Conservation (phyloP, 2,888 invertebrate species). For the Callyntrura sp. region DNA sequence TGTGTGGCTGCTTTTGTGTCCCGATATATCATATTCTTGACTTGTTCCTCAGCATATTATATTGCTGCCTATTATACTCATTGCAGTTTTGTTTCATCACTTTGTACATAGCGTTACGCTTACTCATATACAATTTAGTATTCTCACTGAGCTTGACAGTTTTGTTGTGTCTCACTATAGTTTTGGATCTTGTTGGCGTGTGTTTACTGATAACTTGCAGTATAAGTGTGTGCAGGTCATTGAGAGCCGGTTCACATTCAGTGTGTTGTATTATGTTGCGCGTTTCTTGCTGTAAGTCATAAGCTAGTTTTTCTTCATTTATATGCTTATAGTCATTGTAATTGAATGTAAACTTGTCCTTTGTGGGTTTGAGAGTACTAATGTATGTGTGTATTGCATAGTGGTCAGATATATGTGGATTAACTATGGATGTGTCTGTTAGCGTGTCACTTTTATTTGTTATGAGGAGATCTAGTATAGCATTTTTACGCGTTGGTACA, state of each 20-base stretch:
- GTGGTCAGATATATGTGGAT: constrained; percentile 53
- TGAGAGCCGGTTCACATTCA: too few species aligned
- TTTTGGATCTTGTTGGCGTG: not conserved
- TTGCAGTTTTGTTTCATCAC: not conserved
- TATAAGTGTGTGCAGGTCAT: too few species aligned
- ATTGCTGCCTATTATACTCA: not conserved
- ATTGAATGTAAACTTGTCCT: not conserved
- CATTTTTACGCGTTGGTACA: constrained; percentile 28
- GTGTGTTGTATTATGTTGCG: too few species aligned
- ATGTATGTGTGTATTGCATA: not conserved
- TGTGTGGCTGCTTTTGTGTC: not conserved
- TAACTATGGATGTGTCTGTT: not conserved
- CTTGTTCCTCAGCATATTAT: not conserved
- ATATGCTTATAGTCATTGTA: constrained; percentile 22
- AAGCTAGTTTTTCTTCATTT: too few species aligned
- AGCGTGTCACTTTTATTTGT: not conserved
- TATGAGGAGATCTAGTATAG: constrained; percentile 51
- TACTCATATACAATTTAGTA: not conserved
- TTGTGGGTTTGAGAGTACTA: not conserved
- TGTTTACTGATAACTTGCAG: too few species aligned
- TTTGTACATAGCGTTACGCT: too few species aligned
- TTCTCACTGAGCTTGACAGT: not conserved
- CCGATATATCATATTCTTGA: not conserved
- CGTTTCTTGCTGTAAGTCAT: too few species aligned
- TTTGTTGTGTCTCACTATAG: not conserved